Evolutionary conservation across 2,888 invertebrate species (phyloP).

Genomic region (Druceiella hillmani): DNA sequence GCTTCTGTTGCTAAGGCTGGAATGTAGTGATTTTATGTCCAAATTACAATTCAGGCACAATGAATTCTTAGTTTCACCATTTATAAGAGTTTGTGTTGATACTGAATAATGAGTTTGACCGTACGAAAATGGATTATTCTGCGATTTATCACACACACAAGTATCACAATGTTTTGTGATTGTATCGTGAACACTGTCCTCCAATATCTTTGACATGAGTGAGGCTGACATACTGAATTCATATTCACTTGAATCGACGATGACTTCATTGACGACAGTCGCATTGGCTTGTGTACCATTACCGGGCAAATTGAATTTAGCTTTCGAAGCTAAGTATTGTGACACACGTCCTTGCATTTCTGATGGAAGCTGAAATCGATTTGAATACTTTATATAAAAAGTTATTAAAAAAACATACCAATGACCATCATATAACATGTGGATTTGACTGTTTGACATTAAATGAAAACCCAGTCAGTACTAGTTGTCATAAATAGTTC

Average conservation of each 20-base stretch:
- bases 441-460: background rate
- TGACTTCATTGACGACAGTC: slow-evolving; percentile 41
- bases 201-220: slow-evolving; percentile 86
- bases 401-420: background rate
- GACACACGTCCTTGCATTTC: slow-evolving; percentile 90
- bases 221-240: slow-evolving; percentile 77
- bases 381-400: too few relatives aligned
- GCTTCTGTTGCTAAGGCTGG: slow-evolving; percentile 41
- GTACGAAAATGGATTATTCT: slow-evolving; percentile 48
- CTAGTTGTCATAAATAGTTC: too few relatives aligned
- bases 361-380: slow-evolving; percentile 69
- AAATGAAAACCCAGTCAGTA: slow-evolving; percentile 4
- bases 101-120: slow-evolving; percentile 54
- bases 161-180: slow-evolving; percentile 79
- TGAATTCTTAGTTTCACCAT: slow-evolving; percentile 46
- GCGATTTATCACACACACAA: slow-evolving; percentile 63
- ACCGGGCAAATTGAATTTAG: slow-evolving; percentile 41
- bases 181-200: slow-evolving; percentile 79
- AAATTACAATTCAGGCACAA: slow-evolving; percentile 59
- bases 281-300: slow-evolving; percentile 33
- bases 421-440: slow-evolving; percentile 4
- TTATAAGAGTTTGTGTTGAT: slow-evolving; percentile 56
- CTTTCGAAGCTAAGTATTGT: slow-evolving; percentile 65
- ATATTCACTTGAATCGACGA: slow-evolving; percentile 54
- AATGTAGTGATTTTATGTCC: slow-evolving; percentile 44